Conservation (phyloP, 2,113 vertebrate genomes). For the Micronisus gabar region DNA sequence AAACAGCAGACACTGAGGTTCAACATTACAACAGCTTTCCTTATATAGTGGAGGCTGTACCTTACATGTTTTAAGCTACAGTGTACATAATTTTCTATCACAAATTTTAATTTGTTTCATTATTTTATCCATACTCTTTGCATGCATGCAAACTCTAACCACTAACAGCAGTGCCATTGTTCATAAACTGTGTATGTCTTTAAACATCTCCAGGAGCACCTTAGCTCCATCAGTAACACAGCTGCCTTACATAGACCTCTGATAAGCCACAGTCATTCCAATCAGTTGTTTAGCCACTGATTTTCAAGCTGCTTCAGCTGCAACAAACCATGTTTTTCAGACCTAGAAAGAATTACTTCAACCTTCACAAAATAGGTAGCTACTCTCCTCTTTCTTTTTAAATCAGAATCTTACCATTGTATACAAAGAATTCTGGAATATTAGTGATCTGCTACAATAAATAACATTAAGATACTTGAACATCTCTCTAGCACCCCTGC, state of each 20-base stretch:
- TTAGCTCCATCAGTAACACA: background rate
- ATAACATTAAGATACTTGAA: background rate
- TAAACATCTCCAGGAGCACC: background rate
- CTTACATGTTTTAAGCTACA: background rate
- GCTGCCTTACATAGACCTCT: background rate
- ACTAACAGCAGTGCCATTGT: background rate
- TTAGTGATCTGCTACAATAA: background rate
- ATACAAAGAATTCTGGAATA: background rate
- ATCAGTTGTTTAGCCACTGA: background rate
- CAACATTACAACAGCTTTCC: background rate
- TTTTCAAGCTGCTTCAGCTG: background rate
- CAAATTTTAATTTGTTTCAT: background rate
- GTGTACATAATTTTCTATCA: background rate
- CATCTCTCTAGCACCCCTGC: background rate
- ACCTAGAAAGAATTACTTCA: background rate
- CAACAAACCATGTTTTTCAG: background rate
- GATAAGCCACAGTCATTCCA: background rate
- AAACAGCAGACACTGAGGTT: background rate
- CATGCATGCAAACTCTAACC: background rate
- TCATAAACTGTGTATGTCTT: background rate
- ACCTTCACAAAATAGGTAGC: background rate
- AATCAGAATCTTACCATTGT: background rate
- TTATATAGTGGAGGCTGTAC: rapidly evolving
- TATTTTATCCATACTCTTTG: background rate
- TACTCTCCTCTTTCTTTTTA: background rate